phyloP scores from a whole-genome alignment of 1,140 invertebrate species.

The Drosophila suzukii region DNA sequence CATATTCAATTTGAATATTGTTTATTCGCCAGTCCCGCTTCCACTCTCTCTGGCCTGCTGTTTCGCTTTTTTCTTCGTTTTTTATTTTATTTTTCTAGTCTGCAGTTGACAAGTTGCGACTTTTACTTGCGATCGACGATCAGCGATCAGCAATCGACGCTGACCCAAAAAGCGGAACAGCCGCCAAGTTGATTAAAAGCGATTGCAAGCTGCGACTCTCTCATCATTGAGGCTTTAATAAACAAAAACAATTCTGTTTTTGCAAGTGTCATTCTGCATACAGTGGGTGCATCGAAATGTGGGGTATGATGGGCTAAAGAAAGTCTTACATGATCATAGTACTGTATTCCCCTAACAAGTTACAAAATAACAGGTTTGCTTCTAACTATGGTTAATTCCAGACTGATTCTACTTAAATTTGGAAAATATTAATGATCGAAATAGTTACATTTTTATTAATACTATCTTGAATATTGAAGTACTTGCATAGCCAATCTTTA shows the following conservation, averaged over 20 bases:
- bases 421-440: too few relatives aligned
- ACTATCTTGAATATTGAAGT: neutral
- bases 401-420: too few relatives aligned
- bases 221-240: constrained; percentile 33
- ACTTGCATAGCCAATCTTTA: neutral
- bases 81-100: constrained; percentile 62
- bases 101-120: constrained; percentile 64
- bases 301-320: neutral
- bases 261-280: constrained; percentile 66
- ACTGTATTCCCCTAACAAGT: neutral
- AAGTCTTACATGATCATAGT: neutral
- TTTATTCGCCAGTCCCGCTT: constrained; percentile 63
- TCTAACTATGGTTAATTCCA: too few relatives aligned
- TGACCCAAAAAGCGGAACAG: constrained; percentile 71
- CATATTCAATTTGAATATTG: constrained; percentile 78
- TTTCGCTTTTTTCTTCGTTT: constrained; percentile 7
- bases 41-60: constrained; percentile 42
- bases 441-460: too few relatives aligned
- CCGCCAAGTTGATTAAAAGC: constrained; percentile 71
- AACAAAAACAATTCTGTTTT: constrained; percentile 34
- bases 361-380: too few relatives aligned
- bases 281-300: constrained; percentile 9
- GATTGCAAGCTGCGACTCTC: constrained; percentile 43
- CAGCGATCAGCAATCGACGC: constrained; percentile 37
- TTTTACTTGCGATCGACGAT: constrained; percentile 72